Percentiles rank a stretch among this genome's conserved stretches.
phyloP scores from a whole-genome alignment of 35 echinoderm and acorn worm species.

The Lytechinus pictus region DNA sequence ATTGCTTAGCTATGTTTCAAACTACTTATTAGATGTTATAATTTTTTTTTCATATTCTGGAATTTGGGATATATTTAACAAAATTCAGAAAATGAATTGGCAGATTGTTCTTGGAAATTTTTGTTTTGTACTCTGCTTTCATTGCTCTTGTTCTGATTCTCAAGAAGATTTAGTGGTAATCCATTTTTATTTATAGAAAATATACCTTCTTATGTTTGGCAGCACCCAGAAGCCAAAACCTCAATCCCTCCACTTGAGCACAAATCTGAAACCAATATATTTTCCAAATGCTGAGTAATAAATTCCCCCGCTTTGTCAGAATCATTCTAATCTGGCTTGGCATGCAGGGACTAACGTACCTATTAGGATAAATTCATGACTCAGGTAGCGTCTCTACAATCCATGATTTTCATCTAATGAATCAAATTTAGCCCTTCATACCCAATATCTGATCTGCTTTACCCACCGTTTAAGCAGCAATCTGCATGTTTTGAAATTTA shows the following conservation, averaged over 20 bases:
- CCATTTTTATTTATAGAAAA: background rate
- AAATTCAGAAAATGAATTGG: too few relatives aligned
- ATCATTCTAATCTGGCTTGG: slow-evolving; percentile 10
- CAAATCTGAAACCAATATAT: slow-evolving; percentile 12
- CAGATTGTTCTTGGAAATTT: too few relatives aligned
- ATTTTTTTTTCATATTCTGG: background rate
- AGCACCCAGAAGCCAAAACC: background rate
- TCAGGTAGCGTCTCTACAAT: background rate
- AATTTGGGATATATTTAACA: too few relatives aligned
- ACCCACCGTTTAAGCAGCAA: background rate
- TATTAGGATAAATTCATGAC: slow-evolving; percentile 6
- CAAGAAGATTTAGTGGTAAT: background rate
- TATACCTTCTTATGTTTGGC: background rate
- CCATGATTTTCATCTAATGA: slow-evolving; percentile 9
- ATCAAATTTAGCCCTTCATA: slow-evolving; percentile 8
- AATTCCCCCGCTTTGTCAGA: slow-evolving; percentile 9
- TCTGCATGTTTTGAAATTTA: slow-evolving; percentile 12
- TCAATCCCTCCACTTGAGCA: background rate
- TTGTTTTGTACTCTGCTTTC: background rate
- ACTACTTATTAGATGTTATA: background rate
- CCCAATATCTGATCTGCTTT: background rate
- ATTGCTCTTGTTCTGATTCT: background rate
- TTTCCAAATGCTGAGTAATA: slow-evolving; percentile 19
- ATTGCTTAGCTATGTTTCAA: too few relatives aligned
- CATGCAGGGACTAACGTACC: slow-evolving; percentile 7